Percentiles rank a stretch among this genome's conserved stretches.
These are phyloP conservation scores for Rattus rattus DNA, from an alignment of 2,113 vertebrate genomes.

Conservation along the genomic window DNA sequence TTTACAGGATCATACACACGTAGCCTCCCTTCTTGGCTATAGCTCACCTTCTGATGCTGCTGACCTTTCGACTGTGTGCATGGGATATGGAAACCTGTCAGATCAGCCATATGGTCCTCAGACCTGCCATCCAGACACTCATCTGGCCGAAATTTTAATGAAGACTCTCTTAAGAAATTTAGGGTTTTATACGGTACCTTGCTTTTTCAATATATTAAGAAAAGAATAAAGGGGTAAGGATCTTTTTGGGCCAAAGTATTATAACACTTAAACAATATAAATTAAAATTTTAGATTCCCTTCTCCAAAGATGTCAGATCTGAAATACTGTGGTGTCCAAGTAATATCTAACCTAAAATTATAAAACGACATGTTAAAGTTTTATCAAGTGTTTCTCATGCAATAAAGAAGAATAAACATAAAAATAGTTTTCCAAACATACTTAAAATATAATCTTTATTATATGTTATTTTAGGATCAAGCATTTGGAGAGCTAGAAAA, in stretches of 20 bases:
- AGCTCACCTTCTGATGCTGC: slow-evolving; percentile 93
- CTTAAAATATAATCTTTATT: slow-evolving; percentile 38
- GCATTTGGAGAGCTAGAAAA: slow-evolving; percentile 99
- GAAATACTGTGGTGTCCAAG: slow-evolving; percentile 30
- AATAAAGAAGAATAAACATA: slow-evolving; percentile 39
- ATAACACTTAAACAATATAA: slow-evolving; percentile 52
- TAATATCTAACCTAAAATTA: slow-evolving; percentile 51
- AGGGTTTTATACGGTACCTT: slow-evolving; percentile 97
- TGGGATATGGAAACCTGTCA: slow-evolving; percentile 86
- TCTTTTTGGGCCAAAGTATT: slow-evolving; percentile 50
- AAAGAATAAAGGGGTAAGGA: not conserved
- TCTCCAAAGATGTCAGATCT: not conserved
- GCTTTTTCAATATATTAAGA: slow-evolving; percentile 30
- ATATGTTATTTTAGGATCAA: slow-evolving; percentile 91
- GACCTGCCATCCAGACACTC: slow-evolving; percentile 94
- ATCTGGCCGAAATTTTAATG: slow-evolving; percentile 98
- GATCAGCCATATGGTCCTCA: slow-evolving; percentile 88
- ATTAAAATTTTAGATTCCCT: not conserved
- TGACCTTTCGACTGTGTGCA: slow-evolving; percentile 87
- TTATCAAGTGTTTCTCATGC: slow-evolving; percentile 42
- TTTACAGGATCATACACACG: slow-evolving; percentile 98
- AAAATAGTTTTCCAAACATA: slow-evolving; percentile 41
- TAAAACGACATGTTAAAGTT: slow-evolving; percentile 53
- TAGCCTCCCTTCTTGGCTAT: slow-evolving; percentile 97
- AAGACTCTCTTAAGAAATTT: slow-evolving; percentile 98